These are phyloP conservation scores for Escarpia spicata DNA, from an alignment of 2,888 invertebrate genomes.

Conservation along the genomic window DNA sequence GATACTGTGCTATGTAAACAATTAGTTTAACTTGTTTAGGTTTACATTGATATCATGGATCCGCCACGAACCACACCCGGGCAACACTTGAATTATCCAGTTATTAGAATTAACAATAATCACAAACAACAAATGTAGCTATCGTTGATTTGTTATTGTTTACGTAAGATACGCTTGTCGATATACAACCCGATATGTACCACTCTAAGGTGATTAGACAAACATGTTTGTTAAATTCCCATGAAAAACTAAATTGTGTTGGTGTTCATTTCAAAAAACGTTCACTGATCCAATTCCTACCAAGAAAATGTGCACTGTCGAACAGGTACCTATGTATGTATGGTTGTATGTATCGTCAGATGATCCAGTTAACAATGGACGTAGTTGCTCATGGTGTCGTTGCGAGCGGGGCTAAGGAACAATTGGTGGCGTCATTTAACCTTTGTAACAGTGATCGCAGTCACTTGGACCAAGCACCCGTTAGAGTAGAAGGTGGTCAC, in stretches of 20 bases:
- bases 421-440: too few relatives aligned
- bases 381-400: not conserved
- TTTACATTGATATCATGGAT: not conserved
- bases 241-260: not conserved
- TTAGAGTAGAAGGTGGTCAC: too few relatives aligned
- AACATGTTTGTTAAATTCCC: not conserved
- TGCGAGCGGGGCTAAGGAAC: too few relatives aligned
- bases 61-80: not conserved
- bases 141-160: not conserved
- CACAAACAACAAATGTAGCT: not conserved
- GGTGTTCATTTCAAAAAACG: not conserved
- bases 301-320: not conserved
- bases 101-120: not conserved
- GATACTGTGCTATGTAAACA: too few relatives aligned
- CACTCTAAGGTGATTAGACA: not conserved
- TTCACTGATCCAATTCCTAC: not conserved
- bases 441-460: too few relatives aligned
- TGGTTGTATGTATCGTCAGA: not conserved
- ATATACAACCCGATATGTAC: not conserved
- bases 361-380: not conserved
- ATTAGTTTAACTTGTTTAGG: not conserved
- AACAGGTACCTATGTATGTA: not conserved
- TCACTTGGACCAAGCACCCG: too few relatives aligned
- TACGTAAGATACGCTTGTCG: not conserved
- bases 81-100: not conserved